Conservation (phyloP, 2,797 vertebrate genomes). For the Prionace glauca region DNA sequence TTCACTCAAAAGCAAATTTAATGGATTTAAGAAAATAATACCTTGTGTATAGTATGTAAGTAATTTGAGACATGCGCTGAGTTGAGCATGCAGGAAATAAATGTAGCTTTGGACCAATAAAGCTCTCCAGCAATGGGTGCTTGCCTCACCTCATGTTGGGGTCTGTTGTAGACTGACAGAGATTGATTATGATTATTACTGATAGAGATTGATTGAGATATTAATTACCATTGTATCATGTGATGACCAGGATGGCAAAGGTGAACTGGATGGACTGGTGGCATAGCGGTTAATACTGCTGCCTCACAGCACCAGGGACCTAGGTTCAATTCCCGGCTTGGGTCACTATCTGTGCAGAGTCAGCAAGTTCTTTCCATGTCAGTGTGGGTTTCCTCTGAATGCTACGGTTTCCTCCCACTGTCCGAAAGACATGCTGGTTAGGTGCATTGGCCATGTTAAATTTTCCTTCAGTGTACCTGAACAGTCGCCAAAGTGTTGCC, state of each 20-base stretch:
- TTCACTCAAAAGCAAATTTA: background rate
- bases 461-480: too few relatives aligned
- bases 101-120: background rate
- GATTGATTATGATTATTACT: background rate
- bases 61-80: background rate
- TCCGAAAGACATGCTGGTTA: too few relatives aligned
- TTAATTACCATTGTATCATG: background rate
- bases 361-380: too few relatives aligned
- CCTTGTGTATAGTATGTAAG: background rate
- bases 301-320: too few relatives aligned
- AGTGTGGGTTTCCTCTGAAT: too few relatives aligned
- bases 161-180: background rate
- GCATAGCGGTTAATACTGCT: too few relatives aligned
- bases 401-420: too few relatives aligned
- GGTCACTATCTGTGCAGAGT: too few relatives aligned
- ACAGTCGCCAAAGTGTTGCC: too few relatives aligned
- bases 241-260: background rate
- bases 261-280: background rate
- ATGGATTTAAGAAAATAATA: background rate
- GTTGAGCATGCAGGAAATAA: background rate
- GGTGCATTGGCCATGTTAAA: too few relatives aligned
- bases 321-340: too few relatives aligned
- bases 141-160: background rate
- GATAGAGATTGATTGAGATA: too few relatives aligned
- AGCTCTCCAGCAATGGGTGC: background rate